These are phyloP conservation scores for Trichogramma pretiosum DNA, from an alignment of 1,140 invertebrate genomes.

Conservation along the genomic window DNA sequence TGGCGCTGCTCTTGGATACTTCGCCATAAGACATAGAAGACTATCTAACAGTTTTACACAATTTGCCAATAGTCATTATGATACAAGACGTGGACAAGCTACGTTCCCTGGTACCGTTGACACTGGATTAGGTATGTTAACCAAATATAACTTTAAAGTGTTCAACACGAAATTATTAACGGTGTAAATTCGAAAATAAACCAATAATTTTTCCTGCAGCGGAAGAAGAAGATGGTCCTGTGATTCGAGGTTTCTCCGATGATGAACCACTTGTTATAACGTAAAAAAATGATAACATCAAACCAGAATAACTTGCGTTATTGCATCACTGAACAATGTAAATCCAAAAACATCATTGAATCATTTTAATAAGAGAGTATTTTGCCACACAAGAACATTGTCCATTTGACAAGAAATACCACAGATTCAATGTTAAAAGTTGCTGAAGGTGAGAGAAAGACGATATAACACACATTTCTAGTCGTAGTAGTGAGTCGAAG, in stretches of 20 bases:
- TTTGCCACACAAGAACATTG: background rate
- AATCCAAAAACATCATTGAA: conserved; percentile 21
- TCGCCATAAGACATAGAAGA: conserved; percentile 62
- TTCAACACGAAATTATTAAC: background rate
- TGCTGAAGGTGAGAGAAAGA: conserved; percentile 13
- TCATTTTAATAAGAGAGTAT: background rate
- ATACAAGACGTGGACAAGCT: conserved; percentile 73
- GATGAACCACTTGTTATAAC: conserved; percentile 89
- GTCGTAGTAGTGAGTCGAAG: conserved; percentile 16
- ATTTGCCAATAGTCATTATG: conserved; percentile 80
- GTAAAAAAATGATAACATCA: conserved; percentile 38
- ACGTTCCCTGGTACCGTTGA: conserved; percentile 64
- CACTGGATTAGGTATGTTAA: conserved; percentile 49
- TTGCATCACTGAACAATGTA: no score
- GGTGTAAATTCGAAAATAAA: background rate
- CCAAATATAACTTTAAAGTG: conserved; percentile 9
- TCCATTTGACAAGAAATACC: no score
- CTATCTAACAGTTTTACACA: conserved; percentile 69
- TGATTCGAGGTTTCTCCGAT: conserved; percentile 84
- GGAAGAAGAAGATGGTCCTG: conserved; percentile 80
- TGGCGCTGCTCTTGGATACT: conserved; percentile 54
- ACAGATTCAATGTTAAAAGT: conserved; percentile 19
- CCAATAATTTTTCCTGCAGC: conserved; percentile 19
- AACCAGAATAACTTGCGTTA: no score
- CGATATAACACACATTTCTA: conserved; percentile 16